phyloP scores from a whole-genome alignment of 1,140 invertebrate species.

The Halyomorpha halys region DNA sequence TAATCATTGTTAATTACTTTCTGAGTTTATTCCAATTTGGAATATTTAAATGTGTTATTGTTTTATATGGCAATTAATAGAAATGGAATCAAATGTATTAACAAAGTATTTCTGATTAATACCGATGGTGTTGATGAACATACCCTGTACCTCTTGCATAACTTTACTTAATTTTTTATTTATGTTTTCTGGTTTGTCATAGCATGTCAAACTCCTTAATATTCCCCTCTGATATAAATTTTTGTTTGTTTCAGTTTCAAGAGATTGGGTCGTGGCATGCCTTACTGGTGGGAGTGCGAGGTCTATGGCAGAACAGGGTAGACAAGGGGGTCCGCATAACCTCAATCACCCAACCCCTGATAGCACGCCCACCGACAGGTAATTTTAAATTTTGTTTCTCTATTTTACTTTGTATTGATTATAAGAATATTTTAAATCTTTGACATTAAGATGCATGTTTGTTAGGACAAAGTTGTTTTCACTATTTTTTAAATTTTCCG shows the following conservation, averaged over 20 bases:
- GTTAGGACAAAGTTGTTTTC: too few species aligned
- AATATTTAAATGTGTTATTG: too few species aligned
- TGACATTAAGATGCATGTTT: too few species aligned
- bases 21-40: too few species aligned
- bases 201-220: too few species aligned
- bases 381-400: background rate
- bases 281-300: constrained; percentile 25
- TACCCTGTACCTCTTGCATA: background rate
- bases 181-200: background rate
- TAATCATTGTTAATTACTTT: too few species aligned
- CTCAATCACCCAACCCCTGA: constrained; percentile 26
- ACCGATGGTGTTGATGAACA: too few species aligned
- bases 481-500: too few species aligned
- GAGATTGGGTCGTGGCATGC: constrained; percentile 27
- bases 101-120: too few species aligned
- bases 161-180: background rate
- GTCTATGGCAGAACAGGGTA: constrained; percentile 30
- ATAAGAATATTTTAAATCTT: background rate
- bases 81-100: too few species aligned
- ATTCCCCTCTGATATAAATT: too few species aligned
- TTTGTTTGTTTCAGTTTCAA: constrained; percentile 3
- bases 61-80: too few species aligned
- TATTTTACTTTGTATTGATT: background rate
- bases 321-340: constrained; percentile 18
- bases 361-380: constrained; percentile 6